Evolutionary conservation across 2,888 invertebrate genomes (phyloP).

Genomic region (Ctena decussata): DNA sequence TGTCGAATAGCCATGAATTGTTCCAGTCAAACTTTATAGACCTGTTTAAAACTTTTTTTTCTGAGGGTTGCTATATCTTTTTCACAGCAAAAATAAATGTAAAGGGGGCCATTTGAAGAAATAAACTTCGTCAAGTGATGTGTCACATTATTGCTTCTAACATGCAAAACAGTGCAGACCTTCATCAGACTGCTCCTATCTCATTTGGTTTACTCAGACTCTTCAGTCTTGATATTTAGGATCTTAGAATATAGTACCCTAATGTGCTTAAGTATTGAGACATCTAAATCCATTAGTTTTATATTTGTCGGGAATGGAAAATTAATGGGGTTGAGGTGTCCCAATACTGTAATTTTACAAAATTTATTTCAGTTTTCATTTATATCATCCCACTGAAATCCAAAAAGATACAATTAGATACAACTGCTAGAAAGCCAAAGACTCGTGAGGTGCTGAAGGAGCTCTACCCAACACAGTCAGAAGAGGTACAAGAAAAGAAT

Average conservation of each 20-base stretch:
- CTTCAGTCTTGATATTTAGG: no score
- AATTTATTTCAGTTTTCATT: neutral
- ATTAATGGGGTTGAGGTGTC: neutral
- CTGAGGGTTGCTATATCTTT: no score
- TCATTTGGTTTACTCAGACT: no score
- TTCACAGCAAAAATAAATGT: no score
- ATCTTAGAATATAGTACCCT: neutral
- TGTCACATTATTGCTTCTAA: neutral
- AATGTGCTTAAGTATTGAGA: no score
- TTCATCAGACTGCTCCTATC: no score
- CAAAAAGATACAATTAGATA: neutral
- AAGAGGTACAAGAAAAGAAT: slow-evolving; percentile 55
- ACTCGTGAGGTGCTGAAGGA: slow-evolving; percentile 68
- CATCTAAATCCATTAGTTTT: no score
- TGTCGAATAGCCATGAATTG: no score
- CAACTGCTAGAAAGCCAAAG: slow-evolving; percentile 49
- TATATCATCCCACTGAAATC: neutral
- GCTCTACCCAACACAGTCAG: slow-evolving; percentile 56
- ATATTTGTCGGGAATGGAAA: neutral
- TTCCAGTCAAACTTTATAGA: no score
- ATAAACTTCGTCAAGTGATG: no score
- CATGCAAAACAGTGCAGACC: neutral
- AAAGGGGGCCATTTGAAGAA: no score
- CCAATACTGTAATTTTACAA: neutral
- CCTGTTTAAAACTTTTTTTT: no score